A percentile compares a stretch with the other conserved stretches of the same genome.
Conservation (phyloP, 1,140 invertebrate genomes). For the Heterodera schachtii region DNA sequence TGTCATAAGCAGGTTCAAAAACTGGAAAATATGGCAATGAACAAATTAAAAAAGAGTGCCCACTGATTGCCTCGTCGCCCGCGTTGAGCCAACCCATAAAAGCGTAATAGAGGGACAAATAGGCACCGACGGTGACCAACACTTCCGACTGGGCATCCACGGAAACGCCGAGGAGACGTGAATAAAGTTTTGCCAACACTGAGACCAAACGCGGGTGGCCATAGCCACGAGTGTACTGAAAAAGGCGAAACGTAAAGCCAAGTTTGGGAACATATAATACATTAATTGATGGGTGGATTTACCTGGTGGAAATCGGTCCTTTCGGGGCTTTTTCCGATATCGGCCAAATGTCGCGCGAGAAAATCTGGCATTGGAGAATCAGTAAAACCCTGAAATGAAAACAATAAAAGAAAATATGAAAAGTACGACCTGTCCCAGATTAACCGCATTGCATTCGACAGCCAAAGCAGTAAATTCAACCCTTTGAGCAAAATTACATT, state of each 20-base stretch:
- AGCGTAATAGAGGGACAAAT: slow-evolving; percentile 81
- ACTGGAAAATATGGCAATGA: slow-evolving; percentile 74
- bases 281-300: background rate
- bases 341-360: slow-evolving; percentile 78
- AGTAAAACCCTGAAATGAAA: slow-evolving; percentile 79
- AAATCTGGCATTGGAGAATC: slow-evolving; percentile 85
- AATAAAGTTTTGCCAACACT: slow-evolving; percentile 82
- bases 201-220: slow-evolving; percentile 87
- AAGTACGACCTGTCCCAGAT: slow-evolving; percentile 79
- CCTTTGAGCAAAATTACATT: slow-evolving; percentile 71
- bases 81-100: slow-evolving; percentile 75
- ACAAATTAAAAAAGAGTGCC: slow-evolving; percentile 4
- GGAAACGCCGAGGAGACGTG: slow-evolving; percentile 75
- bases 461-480: slow-evolving; percentile 90
- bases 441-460: slow-evolving; percentile 83
- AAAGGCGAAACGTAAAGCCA: background rate
- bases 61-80: slow-evolving; percentile 76
- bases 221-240: slow-evolving; percentile 74
- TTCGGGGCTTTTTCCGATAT: slow-evolving; percentile 72
- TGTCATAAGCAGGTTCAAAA: slow-evolving; percentile 97
- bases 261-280: too few relatives aligned
- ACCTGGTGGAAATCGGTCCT: slow-evolving; percentile 81
- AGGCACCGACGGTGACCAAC: slow-evolving; percentile 85
- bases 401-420: slow-evolving; percentile 6
- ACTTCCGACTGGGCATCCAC: slow-evolving; percentile 83